Conservation (phyloP, 2,797 vertebrate genomes). For the Fratercula arctica region DNA sequence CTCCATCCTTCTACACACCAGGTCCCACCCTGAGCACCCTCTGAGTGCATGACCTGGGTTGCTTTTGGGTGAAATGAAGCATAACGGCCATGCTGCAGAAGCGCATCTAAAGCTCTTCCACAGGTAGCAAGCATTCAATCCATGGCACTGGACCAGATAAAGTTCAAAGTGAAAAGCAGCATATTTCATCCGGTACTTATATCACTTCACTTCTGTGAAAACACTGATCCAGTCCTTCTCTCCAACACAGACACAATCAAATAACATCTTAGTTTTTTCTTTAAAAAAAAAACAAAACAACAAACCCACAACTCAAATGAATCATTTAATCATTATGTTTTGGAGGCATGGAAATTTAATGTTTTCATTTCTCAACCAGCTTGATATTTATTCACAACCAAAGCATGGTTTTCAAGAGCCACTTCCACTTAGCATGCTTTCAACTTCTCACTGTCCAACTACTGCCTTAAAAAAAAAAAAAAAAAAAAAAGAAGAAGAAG, state of each 20-base stretch:
- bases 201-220: not conserved
- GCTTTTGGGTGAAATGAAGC: not conserved
- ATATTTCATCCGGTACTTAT: rapidly evolving
- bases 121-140: not conserved
- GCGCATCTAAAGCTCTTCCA: not conserved
- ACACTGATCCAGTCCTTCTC: not conserved
- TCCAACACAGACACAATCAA: not conserved
- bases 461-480: not conserved
- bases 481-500: not conserved
- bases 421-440: conserved; percentile 13
- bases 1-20: not conserved
- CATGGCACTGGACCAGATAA: not conserved
- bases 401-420: not conserved
- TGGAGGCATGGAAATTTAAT: not conserved
- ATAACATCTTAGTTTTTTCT: not conserved
- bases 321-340: not conserved
- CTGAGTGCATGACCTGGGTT: not conserved
- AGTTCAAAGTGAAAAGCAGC: not conserved
- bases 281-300: not conserved
- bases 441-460: conserved; percentile 45
- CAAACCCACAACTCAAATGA: not conserved
- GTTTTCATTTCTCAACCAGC: not conserved
- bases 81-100: not conserved
- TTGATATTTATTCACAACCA: not conserved
- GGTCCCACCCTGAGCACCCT: not conserved